Conservation (phyloP, 2,113 vertebrate genomes). For the Percina caprodes region DNA sequence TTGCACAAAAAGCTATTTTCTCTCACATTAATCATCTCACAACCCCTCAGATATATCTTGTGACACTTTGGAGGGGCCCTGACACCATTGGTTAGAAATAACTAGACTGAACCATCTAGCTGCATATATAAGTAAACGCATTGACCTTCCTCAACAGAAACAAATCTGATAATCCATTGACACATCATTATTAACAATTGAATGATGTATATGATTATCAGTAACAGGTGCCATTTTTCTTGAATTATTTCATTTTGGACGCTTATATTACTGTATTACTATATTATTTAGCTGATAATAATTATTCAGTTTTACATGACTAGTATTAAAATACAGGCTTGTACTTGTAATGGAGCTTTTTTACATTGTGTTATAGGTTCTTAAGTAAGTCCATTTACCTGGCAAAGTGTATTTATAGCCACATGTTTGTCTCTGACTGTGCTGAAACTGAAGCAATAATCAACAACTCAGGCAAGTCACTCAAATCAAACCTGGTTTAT, state of each 20-base stretch:
- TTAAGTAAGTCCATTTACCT: background rate
- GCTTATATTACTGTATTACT: background rate
- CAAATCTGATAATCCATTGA: background rate
- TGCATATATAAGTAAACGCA: background rate
- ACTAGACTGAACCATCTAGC: background rate
- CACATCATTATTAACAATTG: background rate
- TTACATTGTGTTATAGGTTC: background rate
- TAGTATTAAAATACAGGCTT: background rate
- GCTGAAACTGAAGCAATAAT: constrained; percentile 2
- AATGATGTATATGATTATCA: background rate
- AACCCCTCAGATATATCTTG: background rate
- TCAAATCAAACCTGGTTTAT: constrained; percentile 16
- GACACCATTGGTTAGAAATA: background rate
- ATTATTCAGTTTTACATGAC: background rate
- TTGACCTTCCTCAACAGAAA: background rate
- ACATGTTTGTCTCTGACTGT: constrained; percentile 10
- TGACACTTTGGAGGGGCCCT: background rate
- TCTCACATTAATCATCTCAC: background rate
- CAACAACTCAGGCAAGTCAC: background rate
- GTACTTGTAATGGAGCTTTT: background rate
- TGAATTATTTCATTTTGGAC: background rate
- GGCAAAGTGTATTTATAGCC: constrained; percentile 22
- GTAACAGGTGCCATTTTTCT: background rate
- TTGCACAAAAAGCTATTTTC: background rate
- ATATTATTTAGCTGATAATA: background rate